Evolutionary conservation across 1,140 invertebrate genomes (phyloP).

Genomic region (Eriocheir sinensis): DNA sequence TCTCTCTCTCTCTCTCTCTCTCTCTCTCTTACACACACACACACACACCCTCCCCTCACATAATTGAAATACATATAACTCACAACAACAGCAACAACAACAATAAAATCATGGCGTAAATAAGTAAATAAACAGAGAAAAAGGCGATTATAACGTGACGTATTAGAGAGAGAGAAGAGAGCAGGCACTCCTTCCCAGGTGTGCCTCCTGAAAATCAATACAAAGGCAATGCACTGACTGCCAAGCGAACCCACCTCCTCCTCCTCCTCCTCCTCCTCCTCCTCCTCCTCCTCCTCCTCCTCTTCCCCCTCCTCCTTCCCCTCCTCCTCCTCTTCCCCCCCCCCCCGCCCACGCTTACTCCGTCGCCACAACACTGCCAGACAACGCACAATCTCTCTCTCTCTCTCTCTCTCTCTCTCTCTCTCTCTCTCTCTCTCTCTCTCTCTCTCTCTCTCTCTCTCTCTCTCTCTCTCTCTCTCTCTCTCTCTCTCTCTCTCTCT

Average conservation of each 20-base stretch:
- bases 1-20: conserved; percentile 1
- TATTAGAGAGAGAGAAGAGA: neutral
- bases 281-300: neutral
- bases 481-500: neutral
- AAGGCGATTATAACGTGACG: neutral
- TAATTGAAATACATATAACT: too few relatives aligned
- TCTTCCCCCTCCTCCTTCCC: neutral
- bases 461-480: conserved; percentile 51
- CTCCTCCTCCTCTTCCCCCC: neutral
- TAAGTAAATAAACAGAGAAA: neutral
- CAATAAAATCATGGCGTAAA: neutral
- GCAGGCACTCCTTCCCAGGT: conserved; percentile 10
- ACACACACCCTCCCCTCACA: neutral
- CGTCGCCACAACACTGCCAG: neutral
- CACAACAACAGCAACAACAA: neutral
- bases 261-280: neutral
- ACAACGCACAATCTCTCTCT: too few relatives aligned
- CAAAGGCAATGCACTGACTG: neutral
- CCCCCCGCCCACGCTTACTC: neutral
- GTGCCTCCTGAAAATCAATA: conserved; percentile 13
- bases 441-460: conserved; percentile 53
- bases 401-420: neutral
- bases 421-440: conserved; percentile 52
- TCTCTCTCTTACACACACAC: too few relatives aligned
- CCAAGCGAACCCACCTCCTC: neutral